Base-by-base conservation (phyloP, 2,113 vertebrate species). In the Strix aluco region DNA sequence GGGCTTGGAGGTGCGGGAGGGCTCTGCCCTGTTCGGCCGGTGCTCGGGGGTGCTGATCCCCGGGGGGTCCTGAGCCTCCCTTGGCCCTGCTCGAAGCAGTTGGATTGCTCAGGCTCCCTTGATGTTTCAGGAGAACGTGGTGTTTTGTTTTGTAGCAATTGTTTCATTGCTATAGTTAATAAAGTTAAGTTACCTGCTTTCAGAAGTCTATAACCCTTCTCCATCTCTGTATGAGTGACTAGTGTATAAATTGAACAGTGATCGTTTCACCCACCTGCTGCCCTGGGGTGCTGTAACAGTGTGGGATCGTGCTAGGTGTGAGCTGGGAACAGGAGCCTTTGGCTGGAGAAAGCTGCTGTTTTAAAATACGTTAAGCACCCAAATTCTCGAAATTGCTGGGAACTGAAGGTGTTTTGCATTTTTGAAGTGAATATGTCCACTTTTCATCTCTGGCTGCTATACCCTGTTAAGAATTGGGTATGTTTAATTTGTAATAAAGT, bases 271-370 rank as follows among this genome's bases (percentile, higher is more conserved):
- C 23, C 7, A 0, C 40, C 38, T 30, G 23, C 75, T 46, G 47
- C 17, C 5, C 1, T 4, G 1, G 0, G 1, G 2, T 5, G 46
- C 38, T 26, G 40, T 49, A 3, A 10, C 25, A 34, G 16, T 29
- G 30, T 13, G 30, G 63, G 44, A 2, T 38, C 1, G 0, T 36
- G 32, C 36, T 12, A 5, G 58, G 19, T 14, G n/a, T 78, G 36
- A 29, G 17, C 51, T 51, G 78, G 47, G 42, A 79, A 38, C 36
- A 52, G 61, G 44, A 58, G 22, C 10, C 18, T 40, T 81, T 57
- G 34, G 8, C 14, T 66, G 20, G 57, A 42, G 27, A 11, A 38
- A n/a, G 23, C 30, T 77, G 23, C 30, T 77, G 6, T 11, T 80
- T 51, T 29, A 29, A 66, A 17, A 38, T 7, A 12, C 2, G 3